A percentile compares a stretch with the other conserved stretches of the same genome.
These are phyloP conservation scores for Centrocercus urophasianus DNA, from an alignment of 2,113 vertebrate genomes.

Conservation along the genomic window DNA sequence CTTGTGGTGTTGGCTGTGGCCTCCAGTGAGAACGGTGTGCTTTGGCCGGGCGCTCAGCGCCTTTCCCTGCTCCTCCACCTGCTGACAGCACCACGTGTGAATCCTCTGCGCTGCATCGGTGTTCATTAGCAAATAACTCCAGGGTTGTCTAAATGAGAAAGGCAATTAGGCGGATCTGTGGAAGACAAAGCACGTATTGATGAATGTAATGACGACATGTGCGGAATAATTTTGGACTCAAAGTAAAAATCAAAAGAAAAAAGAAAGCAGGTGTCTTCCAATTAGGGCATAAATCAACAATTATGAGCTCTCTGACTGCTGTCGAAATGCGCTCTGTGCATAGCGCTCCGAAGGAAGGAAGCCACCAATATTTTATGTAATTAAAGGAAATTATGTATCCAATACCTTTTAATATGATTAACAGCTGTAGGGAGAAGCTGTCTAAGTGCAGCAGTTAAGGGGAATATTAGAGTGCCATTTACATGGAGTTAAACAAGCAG, in stretches of 20 bases:
- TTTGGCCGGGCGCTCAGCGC: neutral
- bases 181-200: conserved; percentile 72
- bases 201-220: conserved; percentile 59
- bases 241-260: conserved; percentile 49
- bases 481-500: conserved; percentile 45
- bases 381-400: conserved; percentile 74
- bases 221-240: conserved; percentile 41
- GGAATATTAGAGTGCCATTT: conserved; percentile 32
- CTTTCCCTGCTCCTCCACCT: neutral
- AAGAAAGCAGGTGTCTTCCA: neutral
- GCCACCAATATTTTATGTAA: conserved; percentile 55
- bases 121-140: conserved; percentile 69
- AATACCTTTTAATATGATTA: conserved; percentile 74
- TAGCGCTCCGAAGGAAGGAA: conserved; percentile 42
- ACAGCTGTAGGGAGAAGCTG: conserved; percentile 26
- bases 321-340: neutral
- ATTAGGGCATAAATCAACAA: neutral
- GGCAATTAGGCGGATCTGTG: conserved; percentile 70
- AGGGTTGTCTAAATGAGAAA: conserved; percentile 69
- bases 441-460: conserved; percentile 52
- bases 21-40: neutral
- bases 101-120: conserved; percentile 8
- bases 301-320: neutral
- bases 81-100: conserved; percentile 25
- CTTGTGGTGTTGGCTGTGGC: neutral